These are phyloP conservation scores for Caenorhabditis sp. DNA, from an alignment of 2,888 invertebrate species.

Conservation along the genomic window DNA sequence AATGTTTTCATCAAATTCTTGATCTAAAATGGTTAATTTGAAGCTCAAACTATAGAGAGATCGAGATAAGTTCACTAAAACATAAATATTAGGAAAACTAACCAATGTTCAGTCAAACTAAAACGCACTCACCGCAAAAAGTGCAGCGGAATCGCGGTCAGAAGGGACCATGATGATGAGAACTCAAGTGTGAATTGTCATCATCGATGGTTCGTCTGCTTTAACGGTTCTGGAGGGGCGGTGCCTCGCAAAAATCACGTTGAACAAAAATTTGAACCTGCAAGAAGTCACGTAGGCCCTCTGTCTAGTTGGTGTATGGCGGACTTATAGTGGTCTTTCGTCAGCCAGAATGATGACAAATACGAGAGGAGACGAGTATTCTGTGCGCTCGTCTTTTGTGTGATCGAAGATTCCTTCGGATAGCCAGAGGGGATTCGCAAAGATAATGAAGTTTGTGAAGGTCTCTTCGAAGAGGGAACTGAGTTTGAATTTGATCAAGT, in stretches of 20 bases:
- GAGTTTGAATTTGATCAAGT: no score
- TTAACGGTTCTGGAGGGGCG: conserved; percentile 29
- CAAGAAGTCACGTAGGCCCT: conserved; percentile 45
- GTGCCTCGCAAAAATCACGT: conserved; percentile 26
- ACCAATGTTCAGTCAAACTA: not conserved
- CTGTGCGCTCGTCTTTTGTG: conserved; percentile 40
- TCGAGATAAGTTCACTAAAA: not conserved
- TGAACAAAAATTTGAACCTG: conserved; percentile 6
- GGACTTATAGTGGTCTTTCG: conserved; percentile 36
- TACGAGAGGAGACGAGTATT: conserved; percentile 19
- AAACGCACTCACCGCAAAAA: conserved; percentile 8
- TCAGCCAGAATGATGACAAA: conserved; percentile 57
- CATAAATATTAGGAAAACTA: not conserved
- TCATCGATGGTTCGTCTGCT: conserved; percentile 18
- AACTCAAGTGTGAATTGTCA: conserved; percentile 23
- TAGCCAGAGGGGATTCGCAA: not conserved
- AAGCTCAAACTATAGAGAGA: no score
- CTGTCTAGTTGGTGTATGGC: no score
- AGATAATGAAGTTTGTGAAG: no score
- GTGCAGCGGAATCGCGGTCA: not conserved
- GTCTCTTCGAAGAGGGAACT: no score
- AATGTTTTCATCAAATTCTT: no score
- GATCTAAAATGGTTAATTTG: no score
- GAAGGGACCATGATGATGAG: conserved; percentile 21
- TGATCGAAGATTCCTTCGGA: conserved; percentile 11